These are phyloP conservation scores for Fratercula arctica DNA, from an alignment of 2,797 vertebrate species.

Conservation along the genomic window DNA sequence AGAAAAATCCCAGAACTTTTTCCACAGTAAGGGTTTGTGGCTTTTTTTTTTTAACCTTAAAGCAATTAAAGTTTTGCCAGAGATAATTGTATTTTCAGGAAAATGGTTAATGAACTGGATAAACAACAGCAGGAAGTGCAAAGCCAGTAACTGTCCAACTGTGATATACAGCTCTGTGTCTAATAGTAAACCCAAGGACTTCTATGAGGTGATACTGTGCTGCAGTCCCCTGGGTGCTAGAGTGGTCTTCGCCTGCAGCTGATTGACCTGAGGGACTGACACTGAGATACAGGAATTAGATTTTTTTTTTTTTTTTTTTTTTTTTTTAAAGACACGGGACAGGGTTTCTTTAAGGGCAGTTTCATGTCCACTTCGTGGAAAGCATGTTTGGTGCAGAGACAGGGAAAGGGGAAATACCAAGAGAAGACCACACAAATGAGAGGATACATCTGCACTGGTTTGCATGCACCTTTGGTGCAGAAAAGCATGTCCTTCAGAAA, in stretches of 20 bases:
- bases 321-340: neutral
- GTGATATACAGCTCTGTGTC: slow-evolving; percentile 56
- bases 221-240: neutral
- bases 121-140: slow-evolving; percentile 62
- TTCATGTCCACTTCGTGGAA: neutral
- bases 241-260: neutral
- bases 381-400: neutral
- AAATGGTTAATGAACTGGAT: slow-evolving; percentile 67
- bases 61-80: slow-evolving; percentile 59
- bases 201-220: slow-evolving; percentile 44
- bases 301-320: no score
- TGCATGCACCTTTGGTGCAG: neutral
- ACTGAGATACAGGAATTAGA: neutral
- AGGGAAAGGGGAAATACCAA: neutral
- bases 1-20: slow-evolving; percentile 12
- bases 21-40: neutral
- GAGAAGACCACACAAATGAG: neutral
- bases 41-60: neutral
- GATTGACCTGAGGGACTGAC: neutral
- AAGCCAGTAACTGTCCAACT: slow-evolving; percentile 53
- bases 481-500: slow-evolving; percentile 11
- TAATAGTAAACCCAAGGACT: slow-evolving; percentile 46
- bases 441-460: neutral
- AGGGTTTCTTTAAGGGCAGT: neutral
- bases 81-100: slow-evolving; percentile 69